Percentiles rank a stretch among this genome's conserved stretches.
Conservation (phyloP, 2,113 vertebrate genomes). For the Morone saxatilis region DNA sequence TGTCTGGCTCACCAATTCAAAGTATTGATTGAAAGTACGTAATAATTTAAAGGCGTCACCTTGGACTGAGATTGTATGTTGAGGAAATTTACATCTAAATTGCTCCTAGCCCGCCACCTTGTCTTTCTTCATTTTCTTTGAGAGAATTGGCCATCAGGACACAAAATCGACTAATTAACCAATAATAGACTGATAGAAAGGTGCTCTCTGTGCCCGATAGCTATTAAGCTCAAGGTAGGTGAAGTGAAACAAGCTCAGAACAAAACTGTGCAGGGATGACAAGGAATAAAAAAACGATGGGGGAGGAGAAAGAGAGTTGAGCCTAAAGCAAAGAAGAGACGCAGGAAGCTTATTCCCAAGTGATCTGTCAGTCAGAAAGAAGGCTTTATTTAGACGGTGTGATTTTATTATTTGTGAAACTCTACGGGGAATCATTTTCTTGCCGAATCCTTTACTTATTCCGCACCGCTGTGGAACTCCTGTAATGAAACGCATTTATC, state of each 20-base stretch:
- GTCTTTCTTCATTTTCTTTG: conserved; percentile 63
- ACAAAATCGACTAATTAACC: conserved; percentile 56
- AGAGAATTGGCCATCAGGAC: conserved; percentile 51
- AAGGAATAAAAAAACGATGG: conserved; percentile 1
- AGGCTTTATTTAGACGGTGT: conserved; percentile 77
- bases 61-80: conserved; percentile 59
- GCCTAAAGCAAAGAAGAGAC: conserved; percentile 55
- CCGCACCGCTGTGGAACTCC: conserved; percentile 59
- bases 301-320: conserved; percentile 30
- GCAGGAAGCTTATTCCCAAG: conserved; percentile 64
- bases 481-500: conserved; percentile 87
- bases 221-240: conserved; percentile 62
- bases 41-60: conserved; percentile 66
- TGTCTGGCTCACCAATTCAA: conserved; percentile 12
- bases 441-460: conserved; percentile 59
- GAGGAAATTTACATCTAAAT: conserved; percentile 79
- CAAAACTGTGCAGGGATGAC: conserved; percentile 53
- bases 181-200: conserved; percentile 50
- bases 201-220: conserved; percentile 22
- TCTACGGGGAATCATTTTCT: conserved; percentile 69
- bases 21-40: conserved; percentile 59
- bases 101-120: conserved; percentile 44
- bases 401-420: conserved; percentile 76
- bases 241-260: conserved; percentile 55
- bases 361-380: conserved; percentile 72